Base-by-base conservation (phyloP, 2,888 invertebrate species). In the Leptogaster cylindrica region DNA sequence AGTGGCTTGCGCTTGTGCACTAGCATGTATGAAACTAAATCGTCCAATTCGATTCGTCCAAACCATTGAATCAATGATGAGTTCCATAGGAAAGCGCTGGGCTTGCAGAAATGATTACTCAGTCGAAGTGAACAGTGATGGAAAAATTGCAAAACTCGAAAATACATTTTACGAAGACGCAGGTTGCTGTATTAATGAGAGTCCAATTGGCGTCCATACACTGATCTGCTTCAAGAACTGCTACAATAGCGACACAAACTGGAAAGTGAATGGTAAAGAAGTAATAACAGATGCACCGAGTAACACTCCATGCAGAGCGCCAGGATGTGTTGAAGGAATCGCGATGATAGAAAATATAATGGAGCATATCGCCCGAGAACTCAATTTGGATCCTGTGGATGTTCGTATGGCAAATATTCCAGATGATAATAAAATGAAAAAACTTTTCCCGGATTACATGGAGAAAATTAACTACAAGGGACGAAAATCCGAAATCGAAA, bases 21-120 rank as follows among this genome's bases (percentile, higher is more conserved):
- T 91, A 14, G 89, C 87, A 0, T 87, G 90, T 0, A 78, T 86
- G 70, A 77, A 76, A 55, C 72, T 79, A 0, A 77, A 84, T 72
- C 83, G 86, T 52, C 91, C 93, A 0, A 88, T 90, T 0, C 85
- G 91, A 18, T 85, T 94, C 67, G 84, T 88, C 1, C 79, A 92
- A 79, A 83, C 88, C 18, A 82, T 94, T 65, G 88, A 89, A 74
- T 85, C 87, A 16, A 92, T 89, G 74, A 89, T 93, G 87, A 83
- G 85, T 52, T 81, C 85, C 3, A 74, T 88, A 1, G 92, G 92
- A 1, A 90, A 89, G 76, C 82, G 92, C 18, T 79, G 82, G 65
- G 84, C 89, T 0, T 82, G 83, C 51, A 83, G 83, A 5, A 80
- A 83, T 3, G 86, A 88, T 69, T 92, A 90, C 76, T 88, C 90